Evolutionary conservation across 2,888 invertebrate species (phyloP).

Genomic region (Diarsia mendica): DNA sequence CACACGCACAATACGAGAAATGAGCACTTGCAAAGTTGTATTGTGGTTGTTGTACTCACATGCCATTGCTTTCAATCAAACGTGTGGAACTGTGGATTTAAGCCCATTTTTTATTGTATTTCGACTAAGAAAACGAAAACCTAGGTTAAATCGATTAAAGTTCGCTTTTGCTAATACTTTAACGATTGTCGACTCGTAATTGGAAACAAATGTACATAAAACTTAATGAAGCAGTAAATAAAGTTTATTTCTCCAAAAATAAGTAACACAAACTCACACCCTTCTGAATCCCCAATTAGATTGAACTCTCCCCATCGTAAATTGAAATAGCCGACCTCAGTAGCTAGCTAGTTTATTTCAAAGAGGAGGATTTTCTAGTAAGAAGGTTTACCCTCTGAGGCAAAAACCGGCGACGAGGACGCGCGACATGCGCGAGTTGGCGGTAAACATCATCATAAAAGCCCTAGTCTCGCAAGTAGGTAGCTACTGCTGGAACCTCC

Average conservation of each 20-base stretch:
- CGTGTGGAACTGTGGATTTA: not conserved
- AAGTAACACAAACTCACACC: conserved; percentile 35
- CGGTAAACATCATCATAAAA: conserved; percentile 88
- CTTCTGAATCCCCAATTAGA: conserved; percentile 50
- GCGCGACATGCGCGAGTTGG: conserved; percentile 71
- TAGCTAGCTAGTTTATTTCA: conserved; percentile 60
- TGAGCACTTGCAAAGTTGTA: conserved; percentile 21
- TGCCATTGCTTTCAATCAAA: conserved; percentile 28
- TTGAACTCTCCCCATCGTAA: conserved; percentile 47
- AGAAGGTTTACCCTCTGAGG: conserved; percentile 77
- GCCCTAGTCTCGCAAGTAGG: conserved; percentile 75
- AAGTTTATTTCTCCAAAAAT: conserved; percentile 39
- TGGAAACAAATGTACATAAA: conserved; percentile 39
- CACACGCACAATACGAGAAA: conserved; percentile 21
- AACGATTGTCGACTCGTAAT: conserved; percentile 18
- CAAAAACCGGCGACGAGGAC: conserved; percentile 67
- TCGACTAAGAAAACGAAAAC: conserved; percentile 9
- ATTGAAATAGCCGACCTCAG: conserved; percentile 52
- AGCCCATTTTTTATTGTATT: conserved; percentile 10
- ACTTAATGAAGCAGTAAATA: conserved; percentile 35
- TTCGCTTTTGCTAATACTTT: conserved; percentile 31
- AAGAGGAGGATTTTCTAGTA: conserved; percentile 59
- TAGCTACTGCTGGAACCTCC: conserved; percentile 78
- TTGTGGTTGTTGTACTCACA: not conserved
- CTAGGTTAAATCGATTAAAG: conserved; percentile 13